Percentiles rank a stretch among this genome's conserved stretches.
These are phyloP conservation scores for Cichlasoma orientale DNA, from an alignment of 2,797 vertebrate species.

Conservation along the genomic window DNA sequence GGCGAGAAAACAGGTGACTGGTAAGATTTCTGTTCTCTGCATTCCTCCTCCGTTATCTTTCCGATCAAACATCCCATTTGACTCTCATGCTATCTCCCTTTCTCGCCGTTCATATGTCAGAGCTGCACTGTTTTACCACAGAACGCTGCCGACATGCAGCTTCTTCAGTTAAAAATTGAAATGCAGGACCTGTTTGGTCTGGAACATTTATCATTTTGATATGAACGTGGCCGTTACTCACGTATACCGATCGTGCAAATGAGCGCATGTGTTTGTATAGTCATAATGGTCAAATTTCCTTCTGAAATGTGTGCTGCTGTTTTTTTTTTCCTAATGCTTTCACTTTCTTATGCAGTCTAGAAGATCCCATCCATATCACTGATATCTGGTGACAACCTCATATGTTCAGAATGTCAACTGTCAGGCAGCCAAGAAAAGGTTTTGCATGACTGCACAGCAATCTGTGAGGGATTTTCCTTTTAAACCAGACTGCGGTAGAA, in stretches of 20 bases:
- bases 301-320: not conserved
- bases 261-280: not conserved
- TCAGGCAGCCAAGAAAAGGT: not conserved
- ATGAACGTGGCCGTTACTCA: not conserved
- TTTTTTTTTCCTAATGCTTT: not conserved
- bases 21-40: not conserved
- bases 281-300: not conserved
- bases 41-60: not conserved
- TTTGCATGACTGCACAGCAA: conserved; percentile 1
- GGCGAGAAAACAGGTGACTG: not conserved
- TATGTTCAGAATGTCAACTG: not conserved
- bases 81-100: not conserved
- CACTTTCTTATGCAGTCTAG: not conserved
- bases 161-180: conserved; percentile 41
- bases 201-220: conserved; percentile 41
- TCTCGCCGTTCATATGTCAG: conserved; percentile 21
- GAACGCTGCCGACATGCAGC: conserved; percentile 37
- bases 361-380: not conserved
- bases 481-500: not conserved
- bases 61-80: not conserved
- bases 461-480: not conserved
- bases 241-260: not conserved
- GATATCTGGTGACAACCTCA: conserved; percentile 7
- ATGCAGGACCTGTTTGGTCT: conserved; percentile 45
- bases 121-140: conserved; percentile 6